These are phyloP conservation scores for Panthera uncia DNA, from an alignment of 2,113 vertebrate genomes.

Conservation along the genomic window DNA sequence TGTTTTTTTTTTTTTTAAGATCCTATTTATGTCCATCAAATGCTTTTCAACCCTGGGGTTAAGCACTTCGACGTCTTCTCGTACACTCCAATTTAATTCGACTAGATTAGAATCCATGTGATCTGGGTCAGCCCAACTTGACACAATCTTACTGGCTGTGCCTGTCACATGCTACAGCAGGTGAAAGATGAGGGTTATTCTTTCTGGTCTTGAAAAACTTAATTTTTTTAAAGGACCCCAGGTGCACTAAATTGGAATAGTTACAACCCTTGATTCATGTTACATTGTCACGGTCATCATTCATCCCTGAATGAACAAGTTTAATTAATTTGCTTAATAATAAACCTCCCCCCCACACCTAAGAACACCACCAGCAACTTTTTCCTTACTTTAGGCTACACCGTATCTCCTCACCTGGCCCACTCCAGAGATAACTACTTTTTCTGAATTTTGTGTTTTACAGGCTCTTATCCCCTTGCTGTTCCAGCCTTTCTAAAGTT, in stretches of 20 bases:
- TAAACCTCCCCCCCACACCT: background rate
- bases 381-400: background rate
- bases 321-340: background rate
- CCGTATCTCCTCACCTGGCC: background rate
- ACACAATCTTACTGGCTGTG: background rate
- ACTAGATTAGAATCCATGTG: background rate
- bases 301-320: background rate
- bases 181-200: background rate
- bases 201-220: background rate
- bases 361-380: background rate
- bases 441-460: slow-evolving; percentile 2
- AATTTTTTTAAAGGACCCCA: background rate
- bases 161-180: background rate
- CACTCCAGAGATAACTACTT: background rate
- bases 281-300: background rate
- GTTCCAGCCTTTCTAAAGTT: background rate
- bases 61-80: background rate
- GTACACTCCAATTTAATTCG: background rate
- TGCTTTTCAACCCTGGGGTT: background rate
- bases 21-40: background rate
- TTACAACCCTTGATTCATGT: background rate
- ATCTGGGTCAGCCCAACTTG: background rate
- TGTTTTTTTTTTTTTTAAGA: background rate
- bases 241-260: background rate
- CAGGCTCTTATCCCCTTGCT: background rate